These are phyloP conservation scores for Lepidostoma basale DNA, from an alignment of 1,140 invertebrate species.

Conservation along the genomic window DNA sequence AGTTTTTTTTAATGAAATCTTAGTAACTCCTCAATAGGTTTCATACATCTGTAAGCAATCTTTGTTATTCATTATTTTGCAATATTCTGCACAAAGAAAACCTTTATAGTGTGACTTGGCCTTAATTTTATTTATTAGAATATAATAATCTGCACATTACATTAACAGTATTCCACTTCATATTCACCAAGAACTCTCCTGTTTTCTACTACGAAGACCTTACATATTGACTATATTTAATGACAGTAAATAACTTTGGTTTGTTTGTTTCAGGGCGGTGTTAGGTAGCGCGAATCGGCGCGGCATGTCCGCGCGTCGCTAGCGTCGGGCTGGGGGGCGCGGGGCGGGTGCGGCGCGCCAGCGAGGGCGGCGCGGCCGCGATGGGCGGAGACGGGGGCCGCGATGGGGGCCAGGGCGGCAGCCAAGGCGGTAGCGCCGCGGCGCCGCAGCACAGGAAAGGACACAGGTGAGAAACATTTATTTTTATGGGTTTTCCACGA, in stretches of 20 bases:
- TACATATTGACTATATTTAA: not conserved
- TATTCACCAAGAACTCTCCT: too few species aligned
- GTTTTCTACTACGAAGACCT: not conserved
- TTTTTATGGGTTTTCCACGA: too few species aligned
- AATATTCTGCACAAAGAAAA: too few species aligned
- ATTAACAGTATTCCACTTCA: not conserved
- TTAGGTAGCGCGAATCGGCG: not conserved
- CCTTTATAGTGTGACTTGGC: not conserved
- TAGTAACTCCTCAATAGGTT: too few species aligned
- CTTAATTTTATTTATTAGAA: not conserved
- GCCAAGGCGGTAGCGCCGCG: slow-evolving; percentile 49
- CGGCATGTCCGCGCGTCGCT: not conserved
- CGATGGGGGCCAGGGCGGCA: slow-evolving; percentile 51
- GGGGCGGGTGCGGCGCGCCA: slow-evolving; percentile 41
- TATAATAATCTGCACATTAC: not conserved
- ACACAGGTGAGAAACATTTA: slow-evolving; percentile 46
- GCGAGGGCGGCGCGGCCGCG: slow-evolving; percentile 39
- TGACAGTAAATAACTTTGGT: not conserved
- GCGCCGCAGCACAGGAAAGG: slow-evolving; percentile 61
- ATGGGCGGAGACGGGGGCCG: slow-evolving; percentile 50
- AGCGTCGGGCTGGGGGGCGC: slow-evolving; percentile 4
- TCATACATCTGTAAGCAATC: too few species aligned
- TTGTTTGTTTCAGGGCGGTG: not conserved
- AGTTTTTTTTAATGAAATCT: too few species aligned
- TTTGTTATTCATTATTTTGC: too few species aligned